Base-by-base conservation (phyloP, 2,797 vertebrate species). In the Ctenosaura bakeri region DNA sequence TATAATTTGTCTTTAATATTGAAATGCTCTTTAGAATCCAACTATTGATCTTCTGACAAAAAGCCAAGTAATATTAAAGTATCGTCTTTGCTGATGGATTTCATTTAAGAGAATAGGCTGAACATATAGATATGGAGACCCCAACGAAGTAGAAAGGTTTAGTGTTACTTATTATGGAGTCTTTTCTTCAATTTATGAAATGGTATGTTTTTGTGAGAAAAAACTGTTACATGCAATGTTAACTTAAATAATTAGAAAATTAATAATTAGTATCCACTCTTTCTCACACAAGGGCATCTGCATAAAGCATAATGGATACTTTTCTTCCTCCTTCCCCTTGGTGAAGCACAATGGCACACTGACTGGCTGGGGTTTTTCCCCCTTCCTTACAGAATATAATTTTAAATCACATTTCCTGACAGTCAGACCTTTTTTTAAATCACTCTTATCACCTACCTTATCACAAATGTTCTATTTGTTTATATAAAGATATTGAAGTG, bases 401-500 rank as follows among this genome's bases (percentile, higher is more conserved):
- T 89, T 78, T 14, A 84, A 52, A 54, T 38, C 50, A 35, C 32
- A 29, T 18, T 69, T 84, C 29, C 46, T 80, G 86, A 54, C 54
- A 10, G 6, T n/a, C 35, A 74, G 66, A 69, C 32, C 29, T 4
- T 69, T 32, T 32, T 46, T 46, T 46, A 46, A 46, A 69, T 69
- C 26, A 69, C 9, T 69, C 29, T 29, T 69, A 62, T 62, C 59
- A 62, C 35, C 24, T 16, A 29, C 16, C 56, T 2, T 76, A 62
- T 2, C 32, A 42, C 12, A 0, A 32, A 91, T 79, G n/a, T 22
- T 64, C 16, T 24, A 0, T 84, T 64, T 92, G 90, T 77, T 38
- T 46, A 88, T 24, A 89, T 93, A 88, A 87, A 92, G 66, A 77
- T 91, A 50, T 85, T 83, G 38, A 82, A 82, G 85, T 86, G 92